Evolutionary conservation across 1,140 invertebrate species (phyloP).

Genomic region (Agrilus planipennis): DNA sequence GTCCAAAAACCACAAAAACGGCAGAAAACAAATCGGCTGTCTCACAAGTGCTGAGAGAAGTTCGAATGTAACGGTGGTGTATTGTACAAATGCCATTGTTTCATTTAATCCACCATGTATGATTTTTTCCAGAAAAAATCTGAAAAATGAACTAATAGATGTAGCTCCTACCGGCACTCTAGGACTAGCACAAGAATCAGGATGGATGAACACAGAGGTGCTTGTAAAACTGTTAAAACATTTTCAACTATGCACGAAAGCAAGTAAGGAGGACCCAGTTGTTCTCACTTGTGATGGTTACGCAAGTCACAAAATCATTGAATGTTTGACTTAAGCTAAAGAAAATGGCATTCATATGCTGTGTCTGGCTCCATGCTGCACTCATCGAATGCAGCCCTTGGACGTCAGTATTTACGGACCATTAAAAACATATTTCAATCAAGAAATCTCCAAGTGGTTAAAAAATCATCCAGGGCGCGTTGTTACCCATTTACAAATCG

Average conservation of each 20-base stretch:
- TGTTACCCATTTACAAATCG: constrained; percentile 20
- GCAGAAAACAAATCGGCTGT: constrained; percentile 23
- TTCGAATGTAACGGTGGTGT: constrained; percentile 15
- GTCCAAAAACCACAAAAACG: constrained; percentile 25
- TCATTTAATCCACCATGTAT: constrained; percentile 22
- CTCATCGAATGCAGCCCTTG: constrained; percentile 3
- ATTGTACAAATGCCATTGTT: constrained; percentile 26
- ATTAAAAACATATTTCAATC: constrained; percentile 26
- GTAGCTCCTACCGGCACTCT: constrained; percentile 33
- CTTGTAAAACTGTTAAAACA: constrained; percentile 20
- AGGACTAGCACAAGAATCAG: constrained; percentile 25
- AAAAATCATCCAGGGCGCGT: constrained; percentile 20
- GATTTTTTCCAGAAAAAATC: constrained; percentile 30
- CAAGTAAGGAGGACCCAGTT: neutral
- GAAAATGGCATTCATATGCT: constrained; percentile 7
- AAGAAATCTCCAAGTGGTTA: constrained; percentile 19
- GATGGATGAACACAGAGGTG: constrained; percentile 24
- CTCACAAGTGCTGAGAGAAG: constrained; percentile 24
- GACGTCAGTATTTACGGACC: constrained; percentile 6
- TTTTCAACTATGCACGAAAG: neutral
- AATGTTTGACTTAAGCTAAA: constrained; percentile 11
- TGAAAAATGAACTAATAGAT: constrained; percentile 16
- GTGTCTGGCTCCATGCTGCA: constrained; percentile 9
- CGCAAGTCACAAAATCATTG: constrained; percentile 7
- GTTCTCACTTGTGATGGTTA: no score